Base-by-base conservation (phyloP, 2,888 invertebrate species). In the Amiota communis region DNA sequence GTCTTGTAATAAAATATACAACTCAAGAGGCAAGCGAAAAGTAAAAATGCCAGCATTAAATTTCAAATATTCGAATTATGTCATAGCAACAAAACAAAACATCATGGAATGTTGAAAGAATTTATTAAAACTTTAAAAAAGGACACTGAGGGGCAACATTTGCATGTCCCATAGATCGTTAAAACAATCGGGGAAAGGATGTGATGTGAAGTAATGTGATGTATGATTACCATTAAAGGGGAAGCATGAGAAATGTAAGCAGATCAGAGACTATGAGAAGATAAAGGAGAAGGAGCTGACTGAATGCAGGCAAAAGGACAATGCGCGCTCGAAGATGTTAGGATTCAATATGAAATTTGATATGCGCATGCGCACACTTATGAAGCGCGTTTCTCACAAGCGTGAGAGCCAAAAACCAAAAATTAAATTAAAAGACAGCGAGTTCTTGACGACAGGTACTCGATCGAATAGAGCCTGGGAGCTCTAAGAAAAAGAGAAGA, bases 281-380 rank as follows among this genome's bases (percentile, higher is more conserved):
- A 64, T 64, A 63, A 59, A 20, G 20, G 23, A 63, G 20, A 59
- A 63, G 47, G 47, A 64, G 48, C 64, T 36, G 8, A 36, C 36
- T 36, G 36, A 64, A 64, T 9, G 64, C n/a, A 51, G 49, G 36
- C 46, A 15, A 70, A 70, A 49, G 70, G 70, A 70, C 70, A 59
- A 65, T 65, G 61, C 68, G 61, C 59, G 61, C 2, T 65, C 64
- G 56, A 9, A 53, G 61, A 56, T 73, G 76, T 68, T 73, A 77
- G 76, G 1, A 23, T 23, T 23, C 23, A 23, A 23, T 6, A 6
- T 72, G 84, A 77, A 83, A 83, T 85, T 84, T 78, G 84, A 85
- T 82, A 78, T 72, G 78, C 77, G 48, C 48, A 15, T 17, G 65
- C 65, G 65, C 65, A 65, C 65, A 65, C 65, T 85, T 82, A 72